Percentiles rank a stretch among this genome's conserved stretches.
Evolutionary conservation across 2,113 vertebrate genomes (phyloP).

Genomic region (Erythrocercus mccallii): DNA sequence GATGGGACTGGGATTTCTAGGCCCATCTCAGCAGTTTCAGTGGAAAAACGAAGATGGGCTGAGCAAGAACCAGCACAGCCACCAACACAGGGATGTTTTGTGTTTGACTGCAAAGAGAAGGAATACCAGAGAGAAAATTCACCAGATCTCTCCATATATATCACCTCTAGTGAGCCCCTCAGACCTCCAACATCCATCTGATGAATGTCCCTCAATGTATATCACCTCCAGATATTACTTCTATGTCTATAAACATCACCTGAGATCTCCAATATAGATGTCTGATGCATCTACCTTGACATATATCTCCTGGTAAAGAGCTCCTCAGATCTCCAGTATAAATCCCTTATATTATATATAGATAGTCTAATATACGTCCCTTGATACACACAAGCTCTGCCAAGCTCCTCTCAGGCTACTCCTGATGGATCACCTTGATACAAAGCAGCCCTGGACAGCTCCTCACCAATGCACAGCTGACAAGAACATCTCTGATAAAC

Average conservation of each 20-base stretch:
- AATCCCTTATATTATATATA: neutral
- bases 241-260: neutral
- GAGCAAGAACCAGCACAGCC: neutral
- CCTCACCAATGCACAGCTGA: neutral
- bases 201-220: neutral
- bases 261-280: neutral
- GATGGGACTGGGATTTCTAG: neutral
- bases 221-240: neutral
- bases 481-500: neutral
- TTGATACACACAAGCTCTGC: neutral
- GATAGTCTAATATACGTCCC: neutral
- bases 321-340: neutral
- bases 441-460: neutral
- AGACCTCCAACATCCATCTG: neutral
- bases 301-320: neutral
- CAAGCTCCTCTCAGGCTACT: neutral
- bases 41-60: neutral
- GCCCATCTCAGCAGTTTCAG: neutral
- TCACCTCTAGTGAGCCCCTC: neutral
- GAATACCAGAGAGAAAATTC: neutral
- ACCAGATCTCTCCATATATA: neutral
- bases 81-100: accelerated
- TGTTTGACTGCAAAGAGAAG: neutral
- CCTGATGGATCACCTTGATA: neutral
- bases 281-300: neutral